Percentiles rank a stretch among this genome's conserved stretches.
Conservation (phyloP, 1,140 invertebrate species). For the Heterodera carotae region DNA sequence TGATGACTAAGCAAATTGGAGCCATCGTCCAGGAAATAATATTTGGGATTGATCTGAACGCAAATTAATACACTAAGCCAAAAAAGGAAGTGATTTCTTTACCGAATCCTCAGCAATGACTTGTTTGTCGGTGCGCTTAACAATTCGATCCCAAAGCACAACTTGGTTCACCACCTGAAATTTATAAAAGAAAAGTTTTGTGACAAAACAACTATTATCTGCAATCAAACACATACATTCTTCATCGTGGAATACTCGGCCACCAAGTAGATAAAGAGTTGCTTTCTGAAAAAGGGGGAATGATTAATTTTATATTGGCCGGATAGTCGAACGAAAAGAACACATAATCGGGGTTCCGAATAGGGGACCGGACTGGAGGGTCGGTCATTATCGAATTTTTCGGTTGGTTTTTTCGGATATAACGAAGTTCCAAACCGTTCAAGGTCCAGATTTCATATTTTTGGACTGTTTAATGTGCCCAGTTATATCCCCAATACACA, state of each 20-base stretch:
- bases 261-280: constrained; percentile 91
- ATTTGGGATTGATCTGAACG: constrained; percentile 76
- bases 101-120: constrained; percentile 87
- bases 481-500: background rate
- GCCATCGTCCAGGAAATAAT: constrained; percentile 99
- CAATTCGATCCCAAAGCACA: constrained; percentile 98
- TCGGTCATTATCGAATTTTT: too few species aligned
- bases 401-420: too few species aligned
- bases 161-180: constrained; percentile 71
- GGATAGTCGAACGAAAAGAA: too few species aligned
- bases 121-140: constrained; percentile 87
- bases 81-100: constrained; percentile 70
- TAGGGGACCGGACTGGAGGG: too few species aligned
- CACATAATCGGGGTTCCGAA: too few species aligned
- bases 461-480: too few species aligned
- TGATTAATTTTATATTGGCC: background rate
- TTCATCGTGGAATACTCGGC: constrained; percentile 88
- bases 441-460: too few species aligned
- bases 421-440: too few species aligned
- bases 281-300: constrained; percentile 71
- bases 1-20: constrained; percentile 75
- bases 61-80: background rate
- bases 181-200: background rate
- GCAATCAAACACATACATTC: constrained; percentile 72
- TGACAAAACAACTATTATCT: background rate